A percentile compares a stretch with the other conserved stretches of the same genome.
phyloP scores from a whole-genome alignment of 2,797 vertebrate species.

The Chelidonichthys spinosus region DNA sequence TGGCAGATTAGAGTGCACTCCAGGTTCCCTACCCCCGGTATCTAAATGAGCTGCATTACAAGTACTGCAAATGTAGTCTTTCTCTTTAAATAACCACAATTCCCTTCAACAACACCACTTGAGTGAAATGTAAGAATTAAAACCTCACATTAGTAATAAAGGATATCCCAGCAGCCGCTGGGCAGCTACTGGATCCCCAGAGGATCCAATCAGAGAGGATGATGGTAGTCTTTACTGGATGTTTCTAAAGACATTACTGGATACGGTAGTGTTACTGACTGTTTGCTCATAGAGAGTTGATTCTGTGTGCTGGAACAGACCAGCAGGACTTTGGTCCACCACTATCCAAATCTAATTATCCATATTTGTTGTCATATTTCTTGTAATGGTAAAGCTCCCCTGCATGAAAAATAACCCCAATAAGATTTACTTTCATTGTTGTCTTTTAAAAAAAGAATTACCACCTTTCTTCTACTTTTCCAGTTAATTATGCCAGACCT shows the following conservation, averaged over 20 bases:
- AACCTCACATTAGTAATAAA: neutral
- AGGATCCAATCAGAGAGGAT: neutral
- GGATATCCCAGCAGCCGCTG: neutral
- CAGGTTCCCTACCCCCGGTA: no score
- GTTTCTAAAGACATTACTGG: neutral
- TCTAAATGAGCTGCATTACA: no score
- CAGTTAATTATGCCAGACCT: constrained; percentile 95
- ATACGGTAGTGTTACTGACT: neutral
- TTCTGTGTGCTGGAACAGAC: neutral
- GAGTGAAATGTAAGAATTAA: no score
- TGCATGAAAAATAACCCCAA: neutral
- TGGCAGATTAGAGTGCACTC: no score
- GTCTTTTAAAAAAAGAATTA: neutral
- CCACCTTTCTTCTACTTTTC: constrained; percentile 19
- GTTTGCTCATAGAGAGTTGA: neutral
- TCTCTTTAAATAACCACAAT: neutral
- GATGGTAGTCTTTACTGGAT: no score
- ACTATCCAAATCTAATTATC: neutral
- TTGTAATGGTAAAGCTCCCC: neutral
- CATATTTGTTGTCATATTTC: neutral
- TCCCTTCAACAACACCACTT: neutral
- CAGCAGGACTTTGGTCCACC: neutral
- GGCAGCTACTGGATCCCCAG: neutral
- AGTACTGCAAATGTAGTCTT: neutral
- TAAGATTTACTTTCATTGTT: neutral